Evolutionary conservation across 2,797 vertebrate genomes (phyloP), one percentile per base, ranked within the genome.

Genomic region (Phaenicophaeus curvirostris): DNA sequence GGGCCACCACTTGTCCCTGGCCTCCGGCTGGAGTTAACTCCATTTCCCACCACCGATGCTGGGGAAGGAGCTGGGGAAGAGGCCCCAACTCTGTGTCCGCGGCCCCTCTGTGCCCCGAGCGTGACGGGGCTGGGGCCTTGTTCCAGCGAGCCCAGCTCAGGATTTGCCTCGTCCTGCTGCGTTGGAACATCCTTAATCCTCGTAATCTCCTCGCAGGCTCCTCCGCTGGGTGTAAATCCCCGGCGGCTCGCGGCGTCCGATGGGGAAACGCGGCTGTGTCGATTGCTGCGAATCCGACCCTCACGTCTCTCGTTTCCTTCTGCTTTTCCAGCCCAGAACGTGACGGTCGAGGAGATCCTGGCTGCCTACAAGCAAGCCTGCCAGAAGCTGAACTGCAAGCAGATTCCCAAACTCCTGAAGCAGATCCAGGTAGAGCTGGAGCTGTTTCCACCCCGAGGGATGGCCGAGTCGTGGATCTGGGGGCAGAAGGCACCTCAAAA

Each of bases 371-470:
- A 98, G 95, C 98, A 98, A 80, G 98, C 99, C 96, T 99, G 99
- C 97, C 99, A 99, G 98, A 99, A 99, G 85, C 98, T 99, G 86
- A 99, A 98, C 98, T 99, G 99, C 98, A 99, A 99, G 81, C 98
- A 99, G 93, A 98, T 99, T 50, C 97, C 98, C 84, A 99, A 99
- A 97, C 98, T 99, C 85, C 98, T 99, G 91, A 98, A 98, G 95
- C 99, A 99, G 97, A 98, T 99, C 65, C 99, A 99, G 99, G 99
- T 99, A 97, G 6, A 13, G 57, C 28, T 11, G n/a, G 16, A 5
- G 28, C 41, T 41, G 13, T 16, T 13, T 42, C 41, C 41, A 15
- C 41, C 42, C 11, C 25, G 15, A 51, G 25, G 44, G 17, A 44
- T 44, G 17, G 44, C 17, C 44, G 44, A 15, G 17, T 18, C 44